These are phyloP conservation scores for Stratiomys singularior DNA, from an alignment of 2,888 invertebrate species.

Conservation along the genomic window DNA sequence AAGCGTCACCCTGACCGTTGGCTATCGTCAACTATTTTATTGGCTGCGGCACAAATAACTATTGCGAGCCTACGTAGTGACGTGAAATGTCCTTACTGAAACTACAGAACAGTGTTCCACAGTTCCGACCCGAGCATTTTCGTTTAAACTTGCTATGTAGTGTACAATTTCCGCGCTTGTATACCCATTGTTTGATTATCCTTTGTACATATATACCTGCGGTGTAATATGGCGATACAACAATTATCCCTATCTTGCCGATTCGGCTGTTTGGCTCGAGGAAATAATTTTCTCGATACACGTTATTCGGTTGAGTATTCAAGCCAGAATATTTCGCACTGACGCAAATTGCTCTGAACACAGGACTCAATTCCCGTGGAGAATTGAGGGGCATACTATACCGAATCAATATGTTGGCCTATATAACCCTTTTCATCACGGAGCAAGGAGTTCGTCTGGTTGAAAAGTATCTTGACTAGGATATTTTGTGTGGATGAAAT, in stretches of 20 bases:
- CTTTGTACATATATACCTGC: background rate
- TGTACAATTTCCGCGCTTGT: background rate
- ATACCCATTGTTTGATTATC: background rate
- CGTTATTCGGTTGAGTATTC: background rate
- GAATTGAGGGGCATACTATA: background rate
- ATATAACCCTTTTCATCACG: background rate
- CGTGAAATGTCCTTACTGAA: background rate
- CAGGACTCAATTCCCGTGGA: background rate
- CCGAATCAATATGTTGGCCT: background rate
- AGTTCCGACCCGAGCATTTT: no score
- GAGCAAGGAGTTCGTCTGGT: no score
- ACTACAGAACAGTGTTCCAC: no score
- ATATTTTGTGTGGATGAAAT: no score
- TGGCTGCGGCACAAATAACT: conserved; percentile 10
- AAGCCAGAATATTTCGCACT: background rate
- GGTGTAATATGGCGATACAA: background rate
- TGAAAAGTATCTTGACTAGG: no score
- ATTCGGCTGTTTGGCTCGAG: background rate
- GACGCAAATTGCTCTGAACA: background rate
- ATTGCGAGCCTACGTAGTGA: background rate
- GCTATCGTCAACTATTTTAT: conserved; percentile 4
- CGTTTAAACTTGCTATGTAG: no score
- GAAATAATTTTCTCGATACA: background rate
- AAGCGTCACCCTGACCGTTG: conserved; percentile 3
- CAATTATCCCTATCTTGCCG: background rate